phyloP scores from a whole-genome alignment of 2,797 vertebrate species.

The Dicrostonyx torquatus region DNA sequence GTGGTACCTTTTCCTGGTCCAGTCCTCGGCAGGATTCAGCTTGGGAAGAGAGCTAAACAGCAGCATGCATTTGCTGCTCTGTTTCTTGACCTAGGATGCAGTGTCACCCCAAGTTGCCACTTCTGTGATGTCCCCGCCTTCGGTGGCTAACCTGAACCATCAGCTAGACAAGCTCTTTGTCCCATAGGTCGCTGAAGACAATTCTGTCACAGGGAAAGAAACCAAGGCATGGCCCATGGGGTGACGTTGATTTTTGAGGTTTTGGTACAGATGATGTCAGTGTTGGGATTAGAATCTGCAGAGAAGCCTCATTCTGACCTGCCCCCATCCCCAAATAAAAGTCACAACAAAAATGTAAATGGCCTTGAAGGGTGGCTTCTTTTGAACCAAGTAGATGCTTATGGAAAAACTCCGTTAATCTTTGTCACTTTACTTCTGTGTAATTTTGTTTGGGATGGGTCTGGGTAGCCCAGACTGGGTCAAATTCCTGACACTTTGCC shows the following conservation, averaged over 20 bases:
- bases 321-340: not conserved
- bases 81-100: not conserved
- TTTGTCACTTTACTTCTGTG: not conserved
- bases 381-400: not conserved
- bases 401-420: not conserved
- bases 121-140: not conserved
- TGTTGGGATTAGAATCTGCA: not conserved
- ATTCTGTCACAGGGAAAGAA: not conserved
- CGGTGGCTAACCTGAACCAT: not conserved
- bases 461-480: not conserved
- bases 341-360: not conserved
- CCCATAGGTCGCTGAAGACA: not conserved
- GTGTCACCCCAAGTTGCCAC: not conserved
- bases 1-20: too few relatives aligned
- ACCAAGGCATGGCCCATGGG: not conserved
- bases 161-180: not conserved
- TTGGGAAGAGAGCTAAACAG: not conserved
- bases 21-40: not conserved
- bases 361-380: not conserved
- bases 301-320: not conserved
- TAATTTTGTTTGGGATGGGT: not conserved
- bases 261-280: not conserved
- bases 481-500: not conserved
- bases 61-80: not conserved
- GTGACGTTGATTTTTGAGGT: not conserved